Conservation (phyloP, 2,113 vertebrate genomes). For the Dendrocopos noguchii region DNA sequence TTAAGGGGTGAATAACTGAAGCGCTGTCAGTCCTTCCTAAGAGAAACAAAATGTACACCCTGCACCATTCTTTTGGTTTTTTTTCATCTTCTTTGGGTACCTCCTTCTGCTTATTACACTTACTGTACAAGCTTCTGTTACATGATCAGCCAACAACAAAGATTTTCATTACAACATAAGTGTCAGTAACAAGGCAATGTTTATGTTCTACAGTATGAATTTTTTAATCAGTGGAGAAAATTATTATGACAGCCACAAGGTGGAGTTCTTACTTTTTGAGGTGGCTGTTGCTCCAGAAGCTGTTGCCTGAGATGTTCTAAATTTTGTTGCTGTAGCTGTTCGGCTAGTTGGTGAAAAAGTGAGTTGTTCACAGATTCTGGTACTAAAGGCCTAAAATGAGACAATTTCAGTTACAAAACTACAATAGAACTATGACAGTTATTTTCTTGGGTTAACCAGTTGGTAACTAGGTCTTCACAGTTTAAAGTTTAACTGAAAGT, state of each 20-base stretch:
- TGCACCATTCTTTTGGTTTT: background rate
- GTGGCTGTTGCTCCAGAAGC: slow-evolving; percentile 86
- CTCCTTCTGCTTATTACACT: background rate
- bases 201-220: background rate
- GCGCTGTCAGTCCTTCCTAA: background rate
- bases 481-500: background rate
- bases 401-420: background rate
- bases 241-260: slow-evolving; percentile 52
- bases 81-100: background rate
- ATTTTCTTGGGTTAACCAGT: background rate
- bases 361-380: slow-evolving; percentile 97
- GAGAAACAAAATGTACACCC: background rate
- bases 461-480: background rate
- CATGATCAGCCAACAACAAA: background rate
- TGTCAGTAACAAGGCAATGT: background rate
- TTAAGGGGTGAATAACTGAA: background rate
- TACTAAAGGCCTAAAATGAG: slow-evolving; percentile 87
- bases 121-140: background rate
- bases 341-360: slow-evolving; percentile 95
- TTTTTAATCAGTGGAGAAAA: background rate
- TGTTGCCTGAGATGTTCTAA: slow-evolving; percentile 97
- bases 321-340: slow-evolving; percentile 97
- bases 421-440: rapidly evolving
- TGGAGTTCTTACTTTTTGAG: slow-evolving; percentile 83
- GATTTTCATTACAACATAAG: background rate